Percentiles rank a stretch among this genome's conserved stretches.
Evolutionary conservation across 2,888 invertebrate genomes (phyloP).

Genomic region (Chymomyza procnemis): DNA sequence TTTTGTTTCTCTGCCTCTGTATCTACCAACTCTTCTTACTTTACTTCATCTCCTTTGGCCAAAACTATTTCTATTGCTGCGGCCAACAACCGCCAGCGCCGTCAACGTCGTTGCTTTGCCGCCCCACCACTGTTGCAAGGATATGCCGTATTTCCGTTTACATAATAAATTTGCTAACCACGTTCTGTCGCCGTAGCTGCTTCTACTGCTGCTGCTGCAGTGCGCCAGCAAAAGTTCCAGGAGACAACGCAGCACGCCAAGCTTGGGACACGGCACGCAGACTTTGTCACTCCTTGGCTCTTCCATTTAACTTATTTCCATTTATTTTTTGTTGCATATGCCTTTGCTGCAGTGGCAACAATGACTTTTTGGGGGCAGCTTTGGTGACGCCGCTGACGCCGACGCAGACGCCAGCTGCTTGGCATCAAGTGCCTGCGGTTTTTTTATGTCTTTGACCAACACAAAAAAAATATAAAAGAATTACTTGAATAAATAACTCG

Average conservation of each 20-base stretch:
- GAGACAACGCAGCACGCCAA: conserved; percentile 2
- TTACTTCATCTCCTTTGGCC: conserved; percentile 37
- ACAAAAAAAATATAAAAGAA: conserved; percentile 24
- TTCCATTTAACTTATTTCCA: not conserved
- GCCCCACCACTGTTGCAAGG: conserved; percentile 61
- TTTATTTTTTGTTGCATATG: not conserved
- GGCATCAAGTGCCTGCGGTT: conserved; percentile 68
- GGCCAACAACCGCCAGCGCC: conserved; percentile 42
- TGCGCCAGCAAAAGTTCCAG: not conserved
- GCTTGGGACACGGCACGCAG: not conserved
- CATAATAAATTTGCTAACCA: conserved; percentile 73
- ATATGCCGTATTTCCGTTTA: conserved; percentile 73
- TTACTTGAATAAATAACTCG: not conserved
- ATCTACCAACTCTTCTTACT: conserved; percentile 24
- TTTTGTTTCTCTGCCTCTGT: not conserved
- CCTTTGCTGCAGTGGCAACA: conserved; percentile 44
- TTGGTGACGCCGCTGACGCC: conserved; percentile 33
- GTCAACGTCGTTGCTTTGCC: conserved; percentile 9
- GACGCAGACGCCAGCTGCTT: conserved; percentile 50
- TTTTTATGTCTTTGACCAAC: conserved; percentile 25
- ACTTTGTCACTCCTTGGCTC: not conserved
- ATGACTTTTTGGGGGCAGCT: not conserved
- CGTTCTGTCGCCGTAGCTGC: conserved; percentile 56
- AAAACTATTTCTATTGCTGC: conserved; percentile 73
- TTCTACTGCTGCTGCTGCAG: conserved; percentile 11